Conservation (phyloP, 2,888 invertebrate genomes). For the Drosophila pseudotakahashii region DNA sequence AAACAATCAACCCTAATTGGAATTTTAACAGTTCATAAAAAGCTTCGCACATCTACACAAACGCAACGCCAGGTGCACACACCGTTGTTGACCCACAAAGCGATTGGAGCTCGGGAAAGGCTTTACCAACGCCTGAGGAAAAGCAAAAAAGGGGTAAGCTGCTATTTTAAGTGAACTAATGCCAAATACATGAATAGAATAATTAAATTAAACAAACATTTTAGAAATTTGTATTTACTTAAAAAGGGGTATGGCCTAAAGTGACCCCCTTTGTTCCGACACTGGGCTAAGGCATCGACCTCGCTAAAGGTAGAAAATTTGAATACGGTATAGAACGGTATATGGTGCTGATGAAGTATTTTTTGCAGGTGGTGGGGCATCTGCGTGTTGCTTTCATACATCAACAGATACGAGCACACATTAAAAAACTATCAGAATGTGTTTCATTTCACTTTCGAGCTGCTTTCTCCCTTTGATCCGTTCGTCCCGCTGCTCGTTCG, state of each 20-base stretch:
- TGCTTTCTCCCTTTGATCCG: background rate
- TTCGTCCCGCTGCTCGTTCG: background rate
- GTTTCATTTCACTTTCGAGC: conserved; percentile 69
- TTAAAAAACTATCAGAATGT: conserved; percentile 72
- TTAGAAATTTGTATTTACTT: background rate
- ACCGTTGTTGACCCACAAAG: conserved; percentile 68
- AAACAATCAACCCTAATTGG: conserved; percentile 79
- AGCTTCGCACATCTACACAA: conserved; percentile 34
- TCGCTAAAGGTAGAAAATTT: background rate
- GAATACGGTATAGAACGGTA: conserved; percentile 1
- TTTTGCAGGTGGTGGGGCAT: conserved; percentile 6
- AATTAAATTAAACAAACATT: background rate
- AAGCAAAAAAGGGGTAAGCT: background rate
- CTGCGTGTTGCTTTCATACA: conserved; percentile 16
- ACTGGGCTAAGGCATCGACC: conserved; percentile 7
- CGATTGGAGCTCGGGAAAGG: conserved; percentile 39
- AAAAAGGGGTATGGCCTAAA: background rate
- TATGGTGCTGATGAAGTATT: conserved; percentile 9
- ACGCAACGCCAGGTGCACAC: background rate
- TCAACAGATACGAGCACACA: conserved; percentile 38
- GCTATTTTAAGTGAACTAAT: too few species aligned
- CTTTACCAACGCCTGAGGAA: background rate
- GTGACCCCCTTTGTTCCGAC: background rate
- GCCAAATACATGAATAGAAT: background rate
- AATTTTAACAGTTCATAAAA: conserved; percentile 80